Conservation (phyloP, 1,140 invertebrate species). For the Philotrypesis tridentata region DNA sequence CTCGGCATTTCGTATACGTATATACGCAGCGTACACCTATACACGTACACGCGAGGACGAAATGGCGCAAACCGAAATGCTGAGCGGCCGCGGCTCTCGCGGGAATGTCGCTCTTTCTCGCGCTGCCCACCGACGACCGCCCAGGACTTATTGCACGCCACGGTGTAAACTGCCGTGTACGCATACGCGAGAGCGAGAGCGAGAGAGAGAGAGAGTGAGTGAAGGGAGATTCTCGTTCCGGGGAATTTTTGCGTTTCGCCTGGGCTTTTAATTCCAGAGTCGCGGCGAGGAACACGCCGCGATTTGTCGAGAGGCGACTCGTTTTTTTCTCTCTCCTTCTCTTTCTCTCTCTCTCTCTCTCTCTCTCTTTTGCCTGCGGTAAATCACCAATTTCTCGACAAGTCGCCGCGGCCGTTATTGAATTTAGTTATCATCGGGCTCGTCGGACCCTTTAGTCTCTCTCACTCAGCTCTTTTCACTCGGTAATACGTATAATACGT, state of each 20-base stretch:
- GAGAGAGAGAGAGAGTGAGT: too few species aligned
- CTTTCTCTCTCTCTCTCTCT: too few species aligned
- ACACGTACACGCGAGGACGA: constrained; percentile 2
- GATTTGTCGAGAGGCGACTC: not conserved
- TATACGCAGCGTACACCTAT: not conserved
- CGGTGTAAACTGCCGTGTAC: not conserved
- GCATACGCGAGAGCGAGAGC: too few species aligned
- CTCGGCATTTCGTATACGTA: not conserved
- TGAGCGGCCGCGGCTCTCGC: not conserved
- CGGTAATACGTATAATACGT: not conserved
- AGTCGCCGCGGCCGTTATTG: constrained; percentile 20
- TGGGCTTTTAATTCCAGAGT: not conserved
- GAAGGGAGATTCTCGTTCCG: not conserved
- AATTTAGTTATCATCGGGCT: constrained; percentile 43
- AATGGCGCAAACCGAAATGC: constrained; percentile 22
- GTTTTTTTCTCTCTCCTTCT: too few species aligned
- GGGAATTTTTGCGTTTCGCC: not conserved
- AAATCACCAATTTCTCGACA: not conserved
- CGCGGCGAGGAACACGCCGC: too few species aligned
- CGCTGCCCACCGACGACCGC: not conserved
- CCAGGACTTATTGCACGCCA: not conserved
- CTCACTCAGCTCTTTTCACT: not conserved
- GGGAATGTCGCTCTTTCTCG: not conserved
- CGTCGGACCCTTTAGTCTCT: not conserved
- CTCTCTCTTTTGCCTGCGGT: too few species aligned